These are phyloP conservation scores for Cremastinae sp. DNA, from an alignment of 2,888 invertebrate species.

Conservation along the genomic window DNA sequence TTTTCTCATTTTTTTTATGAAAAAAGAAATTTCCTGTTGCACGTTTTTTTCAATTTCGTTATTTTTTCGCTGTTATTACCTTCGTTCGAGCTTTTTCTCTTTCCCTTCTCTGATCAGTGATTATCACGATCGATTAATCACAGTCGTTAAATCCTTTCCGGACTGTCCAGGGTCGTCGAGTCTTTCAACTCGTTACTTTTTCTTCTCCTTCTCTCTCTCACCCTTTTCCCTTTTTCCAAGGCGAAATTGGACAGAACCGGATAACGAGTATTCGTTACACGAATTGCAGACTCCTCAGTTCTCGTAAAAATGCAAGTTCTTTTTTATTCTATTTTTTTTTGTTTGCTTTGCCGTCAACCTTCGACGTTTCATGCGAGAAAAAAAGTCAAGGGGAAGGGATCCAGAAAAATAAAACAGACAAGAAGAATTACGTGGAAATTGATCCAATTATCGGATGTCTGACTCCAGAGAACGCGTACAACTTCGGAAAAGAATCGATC, in stretches of 20 bases:
- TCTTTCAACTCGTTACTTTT: constrained; percentile 11
- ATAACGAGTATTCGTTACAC: constrained; percentile 42
- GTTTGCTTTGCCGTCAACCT: constrained; percentile 2
- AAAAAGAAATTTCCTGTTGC: no score
- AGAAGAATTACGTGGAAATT: constrained; percentile 10
- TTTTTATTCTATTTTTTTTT: constrained; percentile 1
- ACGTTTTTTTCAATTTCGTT: no score
- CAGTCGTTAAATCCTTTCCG: constrained; percentile 47
- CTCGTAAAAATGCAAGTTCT: neutral
- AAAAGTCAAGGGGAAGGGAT: neutral
- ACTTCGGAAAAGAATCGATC: neutral
- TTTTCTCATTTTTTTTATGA: no score
- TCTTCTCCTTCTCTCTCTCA: neutral
- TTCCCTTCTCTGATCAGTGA: constrained; percentile 12
- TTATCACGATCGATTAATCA: constrained; percentile 51
- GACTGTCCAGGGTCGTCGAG: neutral
- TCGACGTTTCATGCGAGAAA: neutral
- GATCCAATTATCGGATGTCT: constrained; percentile 28
- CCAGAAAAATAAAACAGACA: constrained; percentile 5
- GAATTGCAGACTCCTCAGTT: constrained; percentile 11
- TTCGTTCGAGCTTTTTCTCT: neutral
- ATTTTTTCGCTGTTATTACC: no score
- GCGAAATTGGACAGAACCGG: constrained; percentile 14
- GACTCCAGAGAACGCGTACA: constrained; percentile 4
- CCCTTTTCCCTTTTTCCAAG: neutral